Evolutionary conservation across 64 coral and sea anemone species (phyloP).

Genomic region (Pocillopora damicornis): DNA sequence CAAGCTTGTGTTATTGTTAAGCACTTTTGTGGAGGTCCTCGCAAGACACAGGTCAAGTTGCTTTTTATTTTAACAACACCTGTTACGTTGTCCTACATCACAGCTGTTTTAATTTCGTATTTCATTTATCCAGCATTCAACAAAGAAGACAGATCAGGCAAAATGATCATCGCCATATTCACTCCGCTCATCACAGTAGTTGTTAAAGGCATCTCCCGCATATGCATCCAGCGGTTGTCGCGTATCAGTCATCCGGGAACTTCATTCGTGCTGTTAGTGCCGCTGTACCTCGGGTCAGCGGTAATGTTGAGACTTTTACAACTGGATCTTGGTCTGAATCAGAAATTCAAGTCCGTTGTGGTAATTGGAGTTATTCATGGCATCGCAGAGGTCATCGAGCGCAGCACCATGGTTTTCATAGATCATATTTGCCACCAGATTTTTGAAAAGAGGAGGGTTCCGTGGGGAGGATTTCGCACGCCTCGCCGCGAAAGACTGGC

Average conservation of each 20-base stretch:
- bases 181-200: not conserved
- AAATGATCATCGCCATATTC: not conserved
- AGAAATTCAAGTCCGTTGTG: not conserved
- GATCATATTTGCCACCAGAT: not conserved
- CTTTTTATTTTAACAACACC: not conserved
- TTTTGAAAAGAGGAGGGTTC: not conserved
- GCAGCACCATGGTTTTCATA: not conserved
- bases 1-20: not conserved
- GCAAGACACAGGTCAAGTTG: not conserved
- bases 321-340: not conserved
- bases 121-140: not conserved
- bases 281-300: not conserved
- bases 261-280: not conserved
- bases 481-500: not conserved
- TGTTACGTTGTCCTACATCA: not conserved
- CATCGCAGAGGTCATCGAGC: not conserved
- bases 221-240: not conserved
- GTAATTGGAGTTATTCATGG: not conserved
- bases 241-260: conserved; percentile 5
- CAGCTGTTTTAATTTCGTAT: not conserved
- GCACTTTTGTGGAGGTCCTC: not conserved
- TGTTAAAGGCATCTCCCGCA: not conserved
- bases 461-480: conserved; percentile 3
- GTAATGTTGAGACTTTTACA: conserved; percentile 1
- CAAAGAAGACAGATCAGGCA: not conserved